Evolutionary conservation across 2,113 vertebrate species (phyloP), one percentile per base, ranked within the genome.

Genomic region (Nycticryphes semicollaris): DNA sequence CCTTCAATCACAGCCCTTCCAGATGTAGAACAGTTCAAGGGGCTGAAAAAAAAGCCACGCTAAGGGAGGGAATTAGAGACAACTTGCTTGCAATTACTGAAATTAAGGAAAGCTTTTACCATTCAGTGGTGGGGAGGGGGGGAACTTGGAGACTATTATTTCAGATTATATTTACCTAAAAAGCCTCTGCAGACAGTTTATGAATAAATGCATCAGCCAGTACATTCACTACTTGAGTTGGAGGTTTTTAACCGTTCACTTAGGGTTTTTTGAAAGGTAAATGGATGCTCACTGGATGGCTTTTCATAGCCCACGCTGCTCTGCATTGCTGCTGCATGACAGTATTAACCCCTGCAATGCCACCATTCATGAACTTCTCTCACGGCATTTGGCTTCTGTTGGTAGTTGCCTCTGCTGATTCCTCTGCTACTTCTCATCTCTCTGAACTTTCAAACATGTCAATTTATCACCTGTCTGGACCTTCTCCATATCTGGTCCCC

Each of bases 21-120:
- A 92, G 86, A 90, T 84, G 79, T 2, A 73, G 80, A 90, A 51
- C 41, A 91, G 75, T 84, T 92, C 90, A 79, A 85, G 93, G 78
- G 78, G 81, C 12, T 93, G 88, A 25, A 41, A 93, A 70, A 75
- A 85, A 43, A 25, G 24, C 39, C 19, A 41, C 45, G 79, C 79
- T 84, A 54, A 64, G 81, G 81, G 84, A 95, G 81, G n/a, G 50
- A 93, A 96, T 95, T 76, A 90, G 87, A 90, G 82, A 74, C 76
- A 57, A 67, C 57, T 83, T 66, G 72, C 39, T 90, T 48, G 82
- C 63, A 91, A 14, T 89, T 91, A 87, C 0, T 82, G 92, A 68
- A 88, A 89, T 39, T 75, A 84, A 82, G 84, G 53, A 76, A 67
- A 91, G 88, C 64, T 93, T 83, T 93, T 67, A 48, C n/a, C 12